phyloP scores from a whole-genome alignment of 1,140 invertebrate genomes.

The Heliconius eleuchia region DNA sequence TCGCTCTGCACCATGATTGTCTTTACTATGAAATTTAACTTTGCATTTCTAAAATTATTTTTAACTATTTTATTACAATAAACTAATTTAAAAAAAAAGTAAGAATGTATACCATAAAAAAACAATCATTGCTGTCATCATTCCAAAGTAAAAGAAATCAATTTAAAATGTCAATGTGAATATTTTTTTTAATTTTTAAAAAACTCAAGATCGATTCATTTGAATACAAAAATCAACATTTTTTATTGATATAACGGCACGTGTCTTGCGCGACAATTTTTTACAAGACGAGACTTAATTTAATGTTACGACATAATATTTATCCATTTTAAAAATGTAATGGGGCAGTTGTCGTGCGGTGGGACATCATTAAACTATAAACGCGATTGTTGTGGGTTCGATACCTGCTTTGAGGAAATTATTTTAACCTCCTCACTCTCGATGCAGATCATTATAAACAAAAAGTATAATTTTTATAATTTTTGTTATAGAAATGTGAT shows the following conservation, averaged over 20 bases:
- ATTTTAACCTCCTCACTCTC: background rate
- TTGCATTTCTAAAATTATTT: no score
- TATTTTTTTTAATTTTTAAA: background rate
- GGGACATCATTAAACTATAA: no score
- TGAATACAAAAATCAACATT: background rate
- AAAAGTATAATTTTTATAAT: no score
- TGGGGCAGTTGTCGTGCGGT: background rate
- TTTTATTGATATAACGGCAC: background rate
- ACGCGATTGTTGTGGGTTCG: background rate
- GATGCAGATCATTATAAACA: no score
- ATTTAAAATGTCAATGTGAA: background rate
- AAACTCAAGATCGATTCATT: background rate
- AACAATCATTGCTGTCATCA: no score
- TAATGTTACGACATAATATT: background rate
- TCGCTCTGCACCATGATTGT: no score
- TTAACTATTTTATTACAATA: no score
- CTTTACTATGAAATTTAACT: no score
- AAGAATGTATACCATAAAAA: no score
- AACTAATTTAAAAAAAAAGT: no score
- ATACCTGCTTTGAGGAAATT: background rate
- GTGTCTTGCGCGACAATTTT: background rate
- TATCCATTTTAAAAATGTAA: background rate
- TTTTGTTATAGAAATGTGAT: no score
- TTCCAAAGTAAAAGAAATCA: no score
- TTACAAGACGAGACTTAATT: conserved; percentile 5